Conservation (phyloP, 2,113 vertebrate genomes). For the Rhea pennata region DNA sequence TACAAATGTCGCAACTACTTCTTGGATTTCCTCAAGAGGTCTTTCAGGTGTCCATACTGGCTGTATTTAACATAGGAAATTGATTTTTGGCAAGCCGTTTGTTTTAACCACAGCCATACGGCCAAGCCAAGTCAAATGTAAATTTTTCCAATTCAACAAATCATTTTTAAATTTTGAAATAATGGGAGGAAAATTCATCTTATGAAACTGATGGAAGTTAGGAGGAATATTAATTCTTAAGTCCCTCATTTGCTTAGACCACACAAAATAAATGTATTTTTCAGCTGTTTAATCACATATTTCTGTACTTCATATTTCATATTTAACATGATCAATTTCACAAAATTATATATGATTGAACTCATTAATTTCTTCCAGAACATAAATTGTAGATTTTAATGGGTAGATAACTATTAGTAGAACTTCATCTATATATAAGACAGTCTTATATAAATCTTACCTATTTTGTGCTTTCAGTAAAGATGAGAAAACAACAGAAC, state of each 20-base stretch:
- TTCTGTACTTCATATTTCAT: neutral
- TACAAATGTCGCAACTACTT: neutral
- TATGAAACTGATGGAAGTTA: neutral
- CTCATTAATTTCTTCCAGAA: neutral
- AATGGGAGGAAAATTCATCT: slow-evolving; percentile 38
- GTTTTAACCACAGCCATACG: slow-evolving; percentile 1
- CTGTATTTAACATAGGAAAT: slow-evolving; percentile 29
- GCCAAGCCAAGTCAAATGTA: slow-evolving; percentile 35
- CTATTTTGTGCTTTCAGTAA: neutral
- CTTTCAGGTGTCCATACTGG: slow-evolving; percentile 14
- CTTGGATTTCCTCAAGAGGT: slow-evolving; percentile 23
- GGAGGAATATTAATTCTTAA: slow-evolving; percentile 1
- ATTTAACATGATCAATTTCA: neutral
- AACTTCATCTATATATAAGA: neutral
- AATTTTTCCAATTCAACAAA: slow-evolving; percentile 58
- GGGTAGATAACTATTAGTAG: neutral
- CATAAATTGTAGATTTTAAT: neutral
- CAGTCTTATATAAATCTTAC: neutral
- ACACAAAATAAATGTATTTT: slow-evolving; percentile 15
- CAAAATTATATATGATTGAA: neutral
- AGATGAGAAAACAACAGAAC: neutral
- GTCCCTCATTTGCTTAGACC: slow-evolving; percentile 40
- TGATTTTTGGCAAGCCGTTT: slow-evolving; percentile 45
- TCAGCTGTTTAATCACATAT: neutral
- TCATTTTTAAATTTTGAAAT: slow-evolving; percentile 46